Conservation (phyloP, 2,113 vertebrate species). For the Nyctibius bracteatus region DNA sequence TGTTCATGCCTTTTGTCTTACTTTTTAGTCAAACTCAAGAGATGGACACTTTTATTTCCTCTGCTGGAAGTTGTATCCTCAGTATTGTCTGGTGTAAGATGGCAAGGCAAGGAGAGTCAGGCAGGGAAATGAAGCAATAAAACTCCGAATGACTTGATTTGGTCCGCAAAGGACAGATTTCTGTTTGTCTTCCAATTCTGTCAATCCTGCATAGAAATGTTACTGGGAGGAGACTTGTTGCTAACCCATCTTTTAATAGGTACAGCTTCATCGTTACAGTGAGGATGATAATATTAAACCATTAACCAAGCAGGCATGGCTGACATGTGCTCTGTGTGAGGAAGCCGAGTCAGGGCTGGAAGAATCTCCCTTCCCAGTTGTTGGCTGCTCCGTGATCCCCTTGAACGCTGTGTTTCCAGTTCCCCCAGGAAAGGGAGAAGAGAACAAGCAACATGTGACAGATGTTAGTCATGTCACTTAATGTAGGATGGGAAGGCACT, state of each 20-base stretch:
- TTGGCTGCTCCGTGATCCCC: background rate
- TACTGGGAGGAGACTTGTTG: background rate
- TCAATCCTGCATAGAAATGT: background rate
- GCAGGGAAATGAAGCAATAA: background rate
- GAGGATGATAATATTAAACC: background rate
- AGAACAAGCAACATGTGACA: background rate
- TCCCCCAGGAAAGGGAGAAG: background rate
- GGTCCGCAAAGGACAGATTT: background rate
- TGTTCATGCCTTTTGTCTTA: background rate
- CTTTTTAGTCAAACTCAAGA: background rate
- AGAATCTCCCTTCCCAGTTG: background rate
- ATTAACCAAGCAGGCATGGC: background rate
- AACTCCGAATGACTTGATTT: background rate
- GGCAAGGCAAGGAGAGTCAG: background rate
- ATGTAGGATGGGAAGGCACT: constrained; percentile 5
- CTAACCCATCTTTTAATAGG: background rate
- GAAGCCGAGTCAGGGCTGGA: background rate
- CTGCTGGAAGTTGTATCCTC: background rate
- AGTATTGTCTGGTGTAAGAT: background rate
- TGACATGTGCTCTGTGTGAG: background rate
- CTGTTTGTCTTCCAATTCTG: background rate
- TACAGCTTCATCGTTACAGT: background rate
- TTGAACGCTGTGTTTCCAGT: background rate
- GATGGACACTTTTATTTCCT: background rate
- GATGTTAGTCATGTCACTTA: constrained; percentile 12